phyloP scores from a whole-genome alignment of 2,797 vertebrate species.

The Catostomus latipinnis region DNA sequence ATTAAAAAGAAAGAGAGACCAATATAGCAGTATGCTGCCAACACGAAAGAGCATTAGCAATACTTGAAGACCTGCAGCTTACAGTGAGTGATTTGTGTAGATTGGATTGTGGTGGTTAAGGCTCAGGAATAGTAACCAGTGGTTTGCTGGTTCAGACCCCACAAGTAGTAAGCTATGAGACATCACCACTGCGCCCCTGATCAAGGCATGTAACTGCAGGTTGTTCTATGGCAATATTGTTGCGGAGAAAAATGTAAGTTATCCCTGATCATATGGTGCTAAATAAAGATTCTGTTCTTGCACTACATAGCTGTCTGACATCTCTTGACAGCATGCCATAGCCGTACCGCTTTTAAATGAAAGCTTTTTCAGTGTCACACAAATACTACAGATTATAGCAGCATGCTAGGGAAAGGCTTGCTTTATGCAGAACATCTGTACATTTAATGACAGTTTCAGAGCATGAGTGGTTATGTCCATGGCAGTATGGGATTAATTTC shows the following conservation, averaged over 20 bases:
- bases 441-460: conserved; percentile 45
- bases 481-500: conserved; percentile 60
- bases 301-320: conserved; percentile 11
- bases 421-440: conserved; percentile 54
- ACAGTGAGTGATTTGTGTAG: background rate
- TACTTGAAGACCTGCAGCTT: background rate
- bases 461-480: conserved; percentile 32
- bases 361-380: conserved; percentile 18
- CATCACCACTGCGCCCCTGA: background rate
- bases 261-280: background rate
- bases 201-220: background rate
- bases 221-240: background rate
- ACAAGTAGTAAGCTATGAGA: background rate
- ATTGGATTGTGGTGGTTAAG: background rate
- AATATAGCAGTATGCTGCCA: background rate
- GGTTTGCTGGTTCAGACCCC: background rate
- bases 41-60: background rate
- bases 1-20: background rate
- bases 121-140: background rate
- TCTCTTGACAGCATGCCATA: conserved; percentile 18
- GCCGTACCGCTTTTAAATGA: background rate
- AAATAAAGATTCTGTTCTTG: background rate
- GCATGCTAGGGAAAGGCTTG: background rate
- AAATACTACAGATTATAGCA: conserved; percentile 33
- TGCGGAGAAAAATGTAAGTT: background rate